Percentiles rank a stretch among this genome's conserved stretches.
Conservation (phyloP, 92 coral and sea anemone genomes). For the Siderastrea siderea region DNA sequence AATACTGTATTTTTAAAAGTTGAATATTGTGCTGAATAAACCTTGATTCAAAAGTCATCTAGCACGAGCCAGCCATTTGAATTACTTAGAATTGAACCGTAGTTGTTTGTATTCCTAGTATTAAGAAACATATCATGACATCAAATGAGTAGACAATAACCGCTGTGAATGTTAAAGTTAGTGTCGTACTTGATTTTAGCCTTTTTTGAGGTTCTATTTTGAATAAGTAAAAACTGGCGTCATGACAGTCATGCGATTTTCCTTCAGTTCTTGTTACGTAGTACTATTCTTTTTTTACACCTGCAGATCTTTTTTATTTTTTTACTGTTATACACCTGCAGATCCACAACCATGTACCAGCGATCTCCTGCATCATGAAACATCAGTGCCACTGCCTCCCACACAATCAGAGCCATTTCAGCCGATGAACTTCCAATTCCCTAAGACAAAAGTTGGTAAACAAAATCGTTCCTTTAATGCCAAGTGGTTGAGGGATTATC, state of each 20-base stretch:
- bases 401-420: constrained; percentile 53
- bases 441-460: constrained; percentile 55
- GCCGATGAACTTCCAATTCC: constrained; percentile 75
- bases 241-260: constrained; percentile 42
- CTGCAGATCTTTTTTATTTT: constrained; percentile 3
- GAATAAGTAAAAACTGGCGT: constrained; percentile 49
- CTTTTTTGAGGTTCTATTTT: constrained; percentile 32
- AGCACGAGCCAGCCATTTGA: constrained; percentile 20
- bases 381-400: constrained; percentile 31
- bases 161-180: constrained; percentile 35
- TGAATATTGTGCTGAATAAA: constrained; percentile 23
- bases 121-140: constrained; percentile 37
- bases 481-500: constrained; percentile 79
- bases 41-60: constrained; percentile 18
- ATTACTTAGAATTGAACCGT: constrained; percentile 23
- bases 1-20: constrained; percentile 11
- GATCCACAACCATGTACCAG: constrained; percentile 44
- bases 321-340: constrained; percentile 4
- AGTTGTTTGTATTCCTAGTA: constrained; percentile 26
- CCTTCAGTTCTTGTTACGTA: constrained; percentile 35
- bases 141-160: constrained; percentile 12
- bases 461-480: constrained; percentile 75
- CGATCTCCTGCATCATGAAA: constrained; percentile 30
- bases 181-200: constrained; percentile 38
- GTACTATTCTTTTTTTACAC: constrained; percentile 33